phyloP scores from a whole-genome alignment of 2,888 invertebrate genomes.

The Drosophila longiperda region DNA sequence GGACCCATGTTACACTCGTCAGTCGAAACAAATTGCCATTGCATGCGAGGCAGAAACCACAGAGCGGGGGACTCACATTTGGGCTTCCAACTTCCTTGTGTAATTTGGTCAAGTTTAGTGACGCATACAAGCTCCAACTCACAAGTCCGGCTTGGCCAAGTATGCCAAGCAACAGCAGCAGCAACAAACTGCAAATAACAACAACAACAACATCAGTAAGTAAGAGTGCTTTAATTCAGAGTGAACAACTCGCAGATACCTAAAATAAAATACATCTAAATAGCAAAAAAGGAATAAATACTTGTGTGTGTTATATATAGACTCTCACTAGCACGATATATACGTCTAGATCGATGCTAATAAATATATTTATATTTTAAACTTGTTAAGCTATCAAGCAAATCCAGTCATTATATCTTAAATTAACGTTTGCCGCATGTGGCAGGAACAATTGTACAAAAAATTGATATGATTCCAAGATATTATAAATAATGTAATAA shows the following conservation, averaged over 20 bases:
- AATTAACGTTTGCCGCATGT: too few species aligned
- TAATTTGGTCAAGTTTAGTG: constrained; percentile 81
- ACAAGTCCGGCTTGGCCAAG: constrained; percentile 73
- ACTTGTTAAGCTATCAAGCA: too few species aligned
- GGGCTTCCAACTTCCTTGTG: constrained; percentile 68
- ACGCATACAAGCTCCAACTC: constrained; percentile 62
- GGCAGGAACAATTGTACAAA: too few species aligned
- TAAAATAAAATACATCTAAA: background rate
- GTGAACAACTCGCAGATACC: background rate
- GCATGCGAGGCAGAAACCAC: constrained; percentile 7
- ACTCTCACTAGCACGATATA: background rate
- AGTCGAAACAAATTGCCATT: constrained; percentile 56
- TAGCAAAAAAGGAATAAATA: background rate
- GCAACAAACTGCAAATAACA: constrained; percentile 18
- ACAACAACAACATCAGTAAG: background rate
- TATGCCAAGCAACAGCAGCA: constrained; percentile 48
- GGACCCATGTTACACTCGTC: constrained; percentile 28
- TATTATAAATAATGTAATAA: too few species aligned
- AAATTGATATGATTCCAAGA: too few species aligned
- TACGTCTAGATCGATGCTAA: background rate
- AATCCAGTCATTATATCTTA: too few species aligned
- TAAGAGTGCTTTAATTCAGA: constrained; percentile 1
- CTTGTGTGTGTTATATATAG: background rate
- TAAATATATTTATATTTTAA: too few species aligned
- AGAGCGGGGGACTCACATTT: background rate